Conservation (phyloP, 2,113 vertebrate species). For the Symphodus melops region DNA sequence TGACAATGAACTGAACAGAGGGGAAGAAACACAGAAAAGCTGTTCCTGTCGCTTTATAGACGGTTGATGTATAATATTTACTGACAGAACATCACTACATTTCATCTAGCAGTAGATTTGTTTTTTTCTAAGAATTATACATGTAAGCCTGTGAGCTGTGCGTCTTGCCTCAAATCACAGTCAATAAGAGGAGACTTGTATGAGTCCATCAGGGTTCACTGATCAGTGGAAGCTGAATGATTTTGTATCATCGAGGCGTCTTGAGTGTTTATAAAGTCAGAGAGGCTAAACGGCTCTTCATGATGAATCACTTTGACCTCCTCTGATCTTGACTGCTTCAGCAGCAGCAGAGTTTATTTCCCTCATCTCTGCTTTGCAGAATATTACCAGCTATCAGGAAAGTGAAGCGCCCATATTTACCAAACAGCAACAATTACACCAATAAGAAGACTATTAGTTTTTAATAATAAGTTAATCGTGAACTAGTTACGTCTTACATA, state of each 20-base stretch:
- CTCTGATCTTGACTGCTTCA: conserved; percentile 16
- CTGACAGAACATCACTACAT: background rate
- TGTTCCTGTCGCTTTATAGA: no score
- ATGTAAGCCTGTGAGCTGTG: background rate
- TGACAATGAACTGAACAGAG: no score
- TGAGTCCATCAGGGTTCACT: conserved; percentile 10
- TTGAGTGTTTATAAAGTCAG: conserved; percentile 40
- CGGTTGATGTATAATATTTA: no score
- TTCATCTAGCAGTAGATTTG: background rate
- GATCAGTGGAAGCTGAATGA: conserved; percentile 30
- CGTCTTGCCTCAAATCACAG: conserved; percentile 30
- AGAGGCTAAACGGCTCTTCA: conserved; percentile 53
- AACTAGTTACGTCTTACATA: no score
- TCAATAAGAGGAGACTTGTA: conserved; percentile 15
- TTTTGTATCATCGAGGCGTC: background rate
- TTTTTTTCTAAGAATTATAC: background rate
- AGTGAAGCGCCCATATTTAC: conserved; percentile 36
- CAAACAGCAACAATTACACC: background rate
- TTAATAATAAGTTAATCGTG: no score
- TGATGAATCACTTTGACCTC: conserved; percentile 26
- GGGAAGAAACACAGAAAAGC: no score
- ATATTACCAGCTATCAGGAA: conserved; percentile 28
- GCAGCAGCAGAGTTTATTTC: conserved; percentile 20
- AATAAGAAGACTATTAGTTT: background rate
- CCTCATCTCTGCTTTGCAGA: conserved; percentile 24